phyloP scores from a whole-genome alignment of 2,797 vertebrate genomes.

The Ptychobarbus kaznakovi region DNA sequence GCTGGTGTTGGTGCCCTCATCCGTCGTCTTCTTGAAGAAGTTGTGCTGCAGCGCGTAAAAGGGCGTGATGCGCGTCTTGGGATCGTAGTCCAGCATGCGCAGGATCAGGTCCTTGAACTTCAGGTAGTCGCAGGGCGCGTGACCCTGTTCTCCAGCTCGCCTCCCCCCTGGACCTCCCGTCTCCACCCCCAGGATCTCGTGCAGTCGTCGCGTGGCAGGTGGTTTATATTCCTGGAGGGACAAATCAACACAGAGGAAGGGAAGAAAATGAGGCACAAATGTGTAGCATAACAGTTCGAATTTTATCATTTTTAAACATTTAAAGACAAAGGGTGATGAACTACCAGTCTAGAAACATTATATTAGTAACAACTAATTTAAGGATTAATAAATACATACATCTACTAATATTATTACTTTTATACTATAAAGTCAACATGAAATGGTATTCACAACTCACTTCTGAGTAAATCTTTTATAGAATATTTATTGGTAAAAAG shows the following conservation, averaged over 20 bases:
- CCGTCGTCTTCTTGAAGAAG: slow-evolving; percentile 95
- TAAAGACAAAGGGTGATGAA: background rate
- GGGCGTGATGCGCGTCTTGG: slow-evolving; percentile 93
- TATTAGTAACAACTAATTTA: background rate
- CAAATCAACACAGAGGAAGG: slow-evolving; percentile 25
- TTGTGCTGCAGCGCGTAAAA: slow-evolving; percentile 96
- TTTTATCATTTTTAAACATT: background rate
- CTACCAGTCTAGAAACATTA: background rate
- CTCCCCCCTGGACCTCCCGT: slow-evolving; percentile 91
- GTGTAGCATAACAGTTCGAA: slow-evolving; percentile 33
- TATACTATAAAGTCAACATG: slow-evolving; percentile 32
- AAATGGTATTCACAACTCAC: background rate
- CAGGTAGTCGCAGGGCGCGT: slow-evolving; percentile 93
- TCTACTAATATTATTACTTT: background rate
- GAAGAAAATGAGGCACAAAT: slow-evolving; percentile 25
- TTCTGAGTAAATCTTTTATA: background rate
- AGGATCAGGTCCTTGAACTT: slow-evolving; percentile 97
- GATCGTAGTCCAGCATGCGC: slow-evolving; percentile 96
- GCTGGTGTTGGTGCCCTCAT: slow-evolving; percentile 96
- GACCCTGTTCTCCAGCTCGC: slow-evolving; percentile 91
- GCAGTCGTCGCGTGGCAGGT: slow-evolving; percentile 90
- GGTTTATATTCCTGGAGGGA: slow-evolving; percentile 88
- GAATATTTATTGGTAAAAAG: background rate
- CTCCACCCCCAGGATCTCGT: slow-evolving; percentile 94
- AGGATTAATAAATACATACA: background rate